Base-by-base conservation (phyloP, 2,797 vertebrate genomes). In the Tiaroga cobitis region DNA sequence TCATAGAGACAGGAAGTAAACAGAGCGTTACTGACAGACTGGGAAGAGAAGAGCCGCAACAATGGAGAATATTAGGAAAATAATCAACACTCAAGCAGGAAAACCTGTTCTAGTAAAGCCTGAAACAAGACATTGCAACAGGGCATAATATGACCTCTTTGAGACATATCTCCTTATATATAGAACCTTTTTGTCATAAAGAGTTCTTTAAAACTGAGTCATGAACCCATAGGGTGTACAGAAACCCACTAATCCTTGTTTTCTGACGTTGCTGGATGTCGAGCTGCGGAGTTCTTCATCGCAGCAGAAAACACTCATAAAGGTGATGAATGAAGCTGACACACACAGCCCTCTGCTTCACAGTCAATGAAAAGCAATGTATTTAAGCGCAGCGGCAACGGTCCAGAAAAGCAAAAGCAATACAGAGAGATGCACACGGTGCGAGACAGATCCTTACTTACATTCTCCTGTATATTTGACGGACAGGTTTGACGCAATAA, bases 281-380 rank as follows among this genome's bases (percentile, higher is more conserved):
- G n/a, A 56, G 74, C 59, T 6, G 19, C 21, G 26, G 32, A 24
- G 73, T 37, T 56, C 74, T 76, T 13, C 51, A n/a, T 76, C 74
- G 8, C 32, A n/a, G 74, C 32, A 37, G 74, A 56, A 75, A 76
- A 56, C 3, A 4, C 49, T 56, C 74, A 56, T 76, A 76, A 76
- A 76, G 2, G 11, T 76, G 74, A 76, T 54, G 54, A 76, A 76
- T 76, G 74, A 76, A 76, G 49, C 74, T 56, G 74, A 56, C 74
- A 37, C 74, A 37, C 2, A 19, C 74, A 76, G 51, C 21, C 32
- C 74, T 76, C 74, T 37, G 51, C 74, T 56, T 76, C 73, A 56
- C 74, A 56, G 56, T 37, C 16, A 76, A 76, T 76, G 34, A 76
- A 76, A 56, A 76, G 74, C 51, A 37, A 76, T 76, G 74, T 76